phyloP scores from a whole-genome alignment of 2,888 invertebrate genomes.

The Archaeoteleia sp. region DNA sequence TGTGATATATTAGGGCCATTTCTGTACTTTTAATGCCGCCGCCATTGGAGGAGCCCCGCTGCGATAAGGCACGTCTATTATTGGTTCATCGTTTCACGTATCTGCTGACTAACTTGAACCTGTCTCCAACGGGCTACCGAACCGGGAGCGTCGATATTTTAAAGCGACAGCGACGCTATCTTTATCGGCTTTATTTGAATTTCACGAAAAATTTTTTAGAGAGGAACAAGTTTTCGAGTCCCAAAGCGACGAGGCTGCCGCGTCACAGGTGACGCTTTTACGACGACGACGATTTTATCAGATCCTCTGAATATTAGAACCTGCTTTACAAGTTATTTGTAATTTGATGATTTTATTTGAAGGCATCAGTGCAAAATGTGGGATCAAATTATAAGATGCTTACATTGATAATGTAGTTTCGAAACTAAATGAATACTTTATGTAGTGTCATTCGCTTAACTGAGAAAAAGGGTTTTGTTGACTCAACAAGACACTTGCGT shows the following conservation, averaged over 20 bases:
- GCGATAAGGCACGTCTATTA: conserved; percentile 64
- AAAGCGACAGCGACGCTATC: conserved; percentile 12
- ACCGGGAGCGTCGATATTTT: conserved; percentile 15
- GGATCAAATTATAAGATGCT: no score
- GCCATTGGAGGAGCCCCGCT: conserved; percentile 13
- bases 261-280: background rate
- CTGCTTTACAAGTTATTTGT: no score
- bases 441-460: no score
- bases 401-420: no score
- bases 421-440: no score
- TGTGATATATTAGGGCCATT: conserved; percentile 26
- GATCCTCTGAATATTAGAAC: no score
- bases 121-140: conserved; percentile 7
- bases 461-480: no score
- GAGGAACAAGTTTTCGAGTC: conserved; percentile 8
- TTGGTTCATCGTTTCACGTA: conserved; percentile 57
- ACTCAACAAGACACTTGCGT: no score
- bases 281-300: no score
- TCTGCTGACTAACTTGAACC: background rate
- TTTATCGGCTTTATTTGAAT: conserved; percentile 14
- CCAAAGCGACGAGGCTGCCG: conserved; percentile 4
- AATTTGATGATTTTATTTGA: no score
- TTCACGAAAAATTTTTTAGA: conserved; percentile 8
- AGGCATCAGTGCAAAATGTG: no score
- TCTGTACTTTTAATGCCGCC: conserved; percentile 20